A percentile compares a stretch with the other conserved stretches of the same genome.
phyloP scores from a whole-genome alignment of 2,888 invertebrate species.

The Parnassius apollo region DNA sequence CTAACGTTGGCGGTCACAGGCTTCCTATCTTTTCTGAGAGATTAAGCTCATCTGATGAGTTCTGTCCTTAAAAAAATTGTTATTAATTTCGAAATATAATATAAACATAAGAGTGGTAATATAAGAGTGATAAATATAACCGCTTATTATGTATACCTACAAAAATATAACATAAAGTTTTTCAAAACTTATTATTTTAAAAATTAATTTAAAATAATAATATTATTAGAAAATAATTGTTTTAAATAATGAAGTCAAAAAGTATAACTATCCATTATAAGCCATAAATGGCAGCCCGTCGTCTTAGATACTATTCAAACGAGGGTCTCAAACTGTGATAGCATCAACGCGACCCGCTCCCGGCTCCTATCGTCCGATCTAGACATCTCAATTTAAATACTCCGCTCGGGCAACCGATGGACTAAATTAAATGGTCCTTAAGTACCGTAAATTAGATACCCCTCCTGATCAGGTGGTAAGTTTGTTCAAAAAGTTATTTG shows the following conservation, averaged over 20 bases:
- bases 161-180: no score
- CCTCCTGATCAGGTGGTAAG: slow-evolving; percentile 36
- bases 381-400: slow-evolving; percentile 75
- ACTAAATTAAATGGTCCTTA: slow-evolving; percentile 46
- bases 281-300: slow-evolving; percentile 12
- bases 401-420: slow-evolving; percentile 34
- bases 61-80: no score
- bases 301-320: slow-evolving; percentile 34
- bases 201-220: background rate
- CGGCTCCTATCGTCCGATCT: slow-evolving; percentile 61
- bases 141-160: no score
- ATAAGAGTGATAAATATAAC: no score
- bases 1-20: no score
- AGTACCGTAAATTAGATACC: slow-evolving; percentile 16
- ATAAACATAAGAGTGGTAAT: no score
- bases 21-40: no score
- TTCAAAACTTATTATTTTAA: background rate
- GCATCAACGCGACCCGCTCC: slow-evolving; percentile 52
- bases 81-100: no score
- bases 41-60: no score
- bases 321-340: slow-evolving; percentile 45
- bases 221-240: no score
- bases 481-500: slow-evolving; percentile 21
- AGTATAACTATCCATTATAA: slow-evolving; percentile 14
- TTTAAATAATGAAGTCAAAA: slow-evolving; percentile 10